These are phyloP conservation scores for Cotesia congregata DNA, from an alignment of 2,888 invertebrate species.

Conservation along the genomic window DNA sequence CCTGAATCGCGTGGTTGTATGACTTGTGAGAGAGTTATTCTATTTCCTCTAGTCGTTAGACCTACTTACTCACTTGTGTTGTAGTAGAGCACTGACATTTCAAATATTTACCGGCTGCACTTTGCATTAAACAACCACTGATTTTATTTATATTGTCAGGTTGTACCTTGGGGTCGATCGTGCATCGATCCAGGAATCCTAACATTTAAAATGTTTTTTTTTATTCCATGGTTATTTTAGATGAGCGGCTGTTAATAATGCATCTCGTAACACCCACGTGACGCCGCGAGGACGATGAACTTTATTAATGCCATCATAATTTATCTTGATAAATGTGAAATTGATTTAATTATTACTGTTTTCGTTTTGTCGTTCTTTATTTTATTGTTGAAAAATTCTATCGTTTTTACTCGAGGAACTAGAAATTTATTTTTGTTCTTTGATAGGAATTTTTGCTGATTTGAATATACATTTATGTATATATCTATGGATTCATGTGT, in stretches of 20 bases:
- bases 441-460: too few relatives aligned
- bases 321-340: background rate
- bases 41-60: constrained; percentile 14
- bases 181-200: too few relatives aligned
- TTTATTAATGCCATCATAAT: constrained; percentile 5
- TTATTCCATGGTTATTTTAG: background rate
- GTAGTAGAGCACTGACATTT: constrained; percentile 8
- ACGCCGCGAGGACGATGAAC: background rate
- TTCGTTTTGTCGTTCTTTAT: background rate
- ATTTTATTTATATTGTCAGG: too few relatives aligned
- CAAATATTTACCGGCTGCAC: constrained; percentile 10
- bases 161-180: too few relatives aligned
- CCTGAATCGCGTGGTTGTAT: constrained; percentile 21
- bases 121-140: background rate
- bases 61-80: constrained; percentile 5
- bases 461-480: too few relatives aligned
- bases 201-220: background rate
- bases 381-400: too few relatives aligned
- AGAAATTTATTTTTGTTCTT: too few relatives aligned
- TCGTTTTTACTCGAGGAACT: too few relatives aligned
- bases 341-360: background rate
- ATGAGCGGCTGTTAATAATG: background rate
- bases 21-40: constrained; percentile 12
- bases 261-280: constrained; percentile 7
- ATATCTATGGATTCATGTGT: background rate